Conservation (phyloP, 1,140 invertebrate genomes). For the Aethina tumida region DNA sequence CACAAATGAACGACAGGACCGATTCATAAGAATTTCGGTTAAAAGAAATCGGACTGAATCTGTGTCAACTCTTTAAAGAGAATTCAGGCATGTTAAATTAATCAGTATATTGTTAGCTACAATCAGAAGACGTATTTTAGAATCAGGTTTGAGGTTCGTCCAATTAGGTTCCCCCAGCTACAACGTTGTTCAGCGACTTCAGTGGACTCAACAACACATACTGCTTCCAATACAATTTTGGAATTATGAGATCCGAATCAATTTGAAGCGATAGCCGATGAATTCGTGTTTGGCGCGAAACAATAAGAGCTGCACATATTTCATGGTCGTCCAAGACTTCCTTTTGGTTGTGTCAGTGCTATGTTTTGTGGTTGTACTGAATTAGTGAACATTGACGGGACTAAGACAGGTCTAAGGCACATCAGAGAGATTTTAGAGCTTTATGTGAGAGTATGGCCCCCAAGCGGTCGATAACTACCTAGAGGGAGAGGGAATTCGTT, state of each 20-base stretch:
- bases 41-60: background rate
- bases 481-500: constrained; percentile 3
- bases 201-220: too few relatives aligned
- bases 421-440: constrained; percentile 6
- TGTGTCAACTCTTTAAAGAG: background rate
- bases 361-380: constrained; percentile 3
- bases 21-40: background rate
- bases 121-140: background rate
- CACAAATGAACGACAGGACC: background rate
- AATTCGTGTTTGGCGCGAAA: background rate
- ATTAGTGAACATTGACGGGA: constrained; percentile 3
- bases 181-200: constrained; percentile 5
- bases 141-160: background rate
- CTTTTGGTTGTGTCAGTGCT: background rate
- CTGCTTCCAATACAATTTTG: too few relatives aligned
- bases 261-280: background rate
- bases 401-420: constrained; percentile 6
- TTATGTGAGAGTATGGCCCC: constrained; percentile 3
- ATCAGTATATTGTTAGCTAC: background rate
- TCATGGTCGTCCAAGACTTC: too few relatives aligned
- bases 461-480: constrained; percentile 6
- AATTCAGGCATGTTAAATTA: background rate
- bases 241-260: constrained; percentile 4
- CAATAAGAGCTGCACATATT: too few relatives aligned
- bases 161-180: background rate